Percentiles rank a stretch among this genome's conserved stretches.
These are phyloP conservation scores for Amphiduros pacificus DNA, from an alignment of 2,888 invertebrate genomes.

Conservation along the genomic window DNA sequence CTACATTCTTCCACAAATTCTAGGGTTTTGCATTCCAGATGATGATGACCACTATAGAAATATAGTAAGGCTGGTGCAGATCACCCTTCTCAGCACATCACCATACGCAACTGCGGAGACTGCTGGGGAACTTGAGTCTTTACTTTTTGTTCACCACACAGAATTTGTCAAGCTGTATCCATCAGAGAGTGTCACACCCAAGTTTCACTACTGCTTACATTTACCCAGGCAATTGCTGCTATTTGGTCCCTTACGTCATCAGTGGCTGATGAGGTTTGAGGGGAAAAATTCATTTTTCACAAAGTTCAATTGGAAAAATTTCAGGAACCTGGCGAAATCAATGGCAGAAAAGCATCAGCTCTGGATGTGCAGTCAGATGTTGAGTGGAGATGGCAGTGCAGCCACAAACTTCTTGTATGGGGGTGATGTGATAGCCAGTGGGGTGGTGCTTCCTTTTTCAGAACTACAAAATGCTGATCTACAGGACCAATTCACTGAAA, in stretches of 20 bases:
- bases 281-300: conserved; percentile 32
- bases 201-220: conserved; percentile 30
- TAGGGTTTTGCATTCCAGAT: conserved; percentile 17
- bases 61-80: conserved; percentile 16
- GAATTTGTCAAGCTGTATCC: conserved; percentile 24
- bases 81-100: conserved; percentile 8
- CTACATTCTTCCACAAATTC: conserved; percentile 3
- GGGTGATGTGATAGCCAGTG: too few species aligned
- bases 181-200: conserved; percentile 20
- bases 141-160: background rate
- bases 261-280: conserved; percentile 34
- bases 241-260: conserved; percentile 30
- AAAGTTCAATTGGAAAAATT: conserved; percentile 19
- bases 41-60: conserved; percentile 20
- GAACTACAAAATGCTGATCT: too few species aligned
- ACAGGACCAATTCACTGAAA: too few species aligned
- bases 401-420: conserved; percentile 16
- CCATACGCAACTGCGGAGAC: conserved; percentile 10
- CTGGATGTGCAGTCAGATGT: conserved; percentile 22
- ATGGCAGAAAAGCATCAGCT: conserved; percentile 25
- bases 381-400: conserved; percentile 1
- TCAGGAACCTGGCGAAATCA: conserved; percentile 25
- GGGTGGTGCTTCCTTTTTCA: too few species aligned
- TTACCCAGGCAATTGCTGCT: conserved; percentile 27
- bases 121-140: background rate